Base-by-base conservation (phyloP, 2,113 vertebrate species). In the Rhinolophus sinicus region DNA sequence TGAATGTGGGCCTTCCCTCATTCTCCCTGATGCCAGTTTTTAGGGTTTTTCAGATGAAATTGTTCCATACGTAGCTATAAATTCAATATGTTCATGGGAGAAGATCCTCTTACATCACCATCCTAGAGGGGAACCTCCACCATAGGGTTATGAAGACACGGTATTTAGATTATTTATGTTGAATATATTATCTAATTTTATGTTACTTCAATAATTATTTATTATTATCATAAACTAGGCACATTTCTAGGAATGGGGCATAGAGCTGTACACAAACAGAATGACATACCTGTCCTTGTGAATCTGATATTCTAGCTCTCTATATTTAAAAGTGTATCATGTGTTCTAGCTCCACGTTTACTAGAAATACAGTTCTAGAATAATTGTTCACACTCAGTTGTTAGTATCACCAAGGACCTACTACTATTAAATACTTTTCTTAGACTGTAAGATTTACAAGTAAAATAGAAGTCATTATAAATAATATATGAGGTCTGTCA, bases 351-450 rank as follows among this genome's bases (percentile, higher is more conserved):
- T 82, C 60, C 90, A 38, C 52, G 35, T 58, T 97, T 90, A 90
- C 78, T 72, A 69, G 58, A 83, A 87, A 93, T 73, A 93, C 0
- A 88, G n/a, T 91, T 95, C 88, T 90, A 67, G n/a, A 97, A 92
- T 93, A 93, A 73, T 84, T 96, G 81, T 92, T 84, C 81, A 82
- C 67, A 35, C 26, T 94, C 90, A 94, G 47, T 88, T 96, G 90
- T 95, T 95, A 60, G 38, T 94, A 56, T 94, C 90, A 94, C 88
- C 78, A 73, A 94, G 72, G 93, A 93, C 50, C 88, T 93, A 90
- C 90, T 96, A 92, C 33, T 70, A 76, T 94, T 92, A 85, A 80
- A 86, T 94, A 93, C 60, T 97, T 97, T 97, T 96, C 90, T 90
- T 92, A 60, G n/a, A 80, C 72, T 67, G 33, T 96, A 96, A 94